phyloP scores from a whole-genome alignment of 2,113 vertebrate species.

The Coreoperca whiteheadi region DNA sequence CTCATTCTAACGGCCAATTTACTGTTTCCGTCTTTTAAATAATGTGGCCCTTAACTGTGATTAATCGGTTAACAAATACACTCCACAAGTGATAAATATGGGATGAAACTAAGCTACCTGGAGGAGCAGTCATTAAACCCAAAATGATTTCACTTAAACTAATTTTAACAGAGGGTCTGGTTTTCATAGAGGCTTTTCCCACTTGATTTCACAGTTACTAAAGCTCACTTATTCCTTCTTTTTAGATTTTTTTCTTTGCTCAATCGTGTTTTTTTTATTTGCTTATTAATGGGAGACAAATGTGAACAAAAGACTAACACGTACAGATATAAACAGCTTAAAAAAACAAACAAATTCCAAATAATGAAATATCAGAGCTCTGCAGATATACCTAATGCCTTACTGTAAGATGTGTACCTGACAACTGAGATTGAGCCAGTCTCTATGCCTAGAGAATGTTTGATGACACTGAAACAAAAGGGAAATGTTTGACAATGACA shows the following conservation, averaged over 20 bases:
- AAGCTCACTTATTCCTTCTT: neutral
- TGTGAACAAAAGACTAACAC: neutral
- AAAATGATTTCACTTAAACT: neutral
- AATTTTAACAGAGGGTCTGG: neutral
- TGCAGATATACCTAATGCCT: neutral
- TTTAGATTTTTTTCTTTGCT: neutral
- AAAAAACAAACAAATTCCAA: neutral
- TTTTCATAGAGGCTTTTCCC: neutral
- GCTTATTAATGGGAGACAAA: neutral
- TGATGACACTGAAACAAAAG: neutral
- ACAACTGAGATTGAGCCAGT: neutral
- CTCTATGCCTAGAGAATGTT: neutral
- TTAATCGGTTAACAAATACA: neutral
- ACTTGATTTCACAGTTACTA: neutral
- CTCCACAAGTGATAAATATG: neutral
- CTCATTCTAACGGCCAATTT: neutral
- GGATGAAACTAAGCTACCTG: neutral
- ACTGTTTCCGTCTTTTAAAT: neutral
- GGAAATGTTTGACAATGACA: neutral
- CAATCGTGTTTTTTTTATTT: neutral
- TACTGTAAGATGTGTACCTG: neutral
- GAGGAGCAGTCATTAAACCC: neutral
- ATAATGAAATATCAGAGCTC: slow-evolving; percentile 2
- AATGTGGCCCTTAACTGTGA: neutral
- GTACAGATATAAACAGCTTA: neutral